Conservation (phyloP, 2,797 vertebrate genomes). For the Graptemys geographica region DNA sequence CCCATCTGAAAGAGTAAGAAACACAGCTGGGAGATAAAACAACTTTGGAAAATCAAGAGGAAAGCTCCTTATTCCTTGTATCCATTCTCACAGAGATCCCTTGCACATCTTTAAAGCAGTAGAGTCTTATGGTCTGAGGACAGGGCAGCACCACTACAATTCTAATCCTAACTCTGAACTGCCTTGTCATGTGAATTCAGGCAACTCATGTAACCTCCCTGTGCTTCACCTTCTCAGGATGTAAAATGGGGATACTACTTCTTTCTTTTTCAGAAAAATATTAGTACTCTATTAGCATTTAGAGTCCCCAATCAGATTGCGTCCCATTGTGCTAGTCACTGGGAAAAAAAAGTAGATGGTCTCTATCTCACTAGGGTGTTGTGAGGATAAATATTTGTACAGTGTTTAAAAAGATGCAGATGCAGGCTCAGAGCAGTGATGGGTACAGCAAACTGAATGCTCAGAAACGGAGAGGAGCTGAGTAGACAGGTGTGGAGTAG, state of each 20-base stretch:
- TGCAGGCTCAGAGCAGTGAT: not conserved
- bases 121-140: not conserved
- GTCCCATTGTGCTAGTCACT: not conserved
- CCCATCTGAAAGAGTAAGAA: not conserved
- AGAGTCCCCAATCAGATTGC: not conserved
- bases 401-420: not conserved
- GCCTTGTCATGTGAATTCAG: not conserved
- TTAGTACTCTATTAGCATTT: not conserved
- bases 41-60: not conserved
- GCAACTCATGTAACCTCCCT: not conserved
- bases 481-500: not conserved
- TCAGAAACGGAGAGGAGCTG: not conserved
- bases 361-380: not conserved
- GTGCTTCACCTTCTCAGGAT: not conserved
- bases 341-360: not conserved
- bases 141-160: not conserved
- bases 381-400: not conserved
- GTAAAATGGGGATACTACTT: not conserved
- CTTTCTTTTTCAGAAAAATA: not conserved
- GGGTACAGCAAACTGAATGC: not conserved
- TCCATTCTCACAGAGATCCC: not conserved
- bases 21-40: not conserved
- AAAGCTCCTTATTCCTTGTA: not conserved
- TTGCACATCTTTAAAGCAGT: not conserved
- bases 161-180: not conserved